phyloP scores from a whole-genome alignment of 2,888 invertebrate genomes.

The Bruchidius siliquastri region DNA sequence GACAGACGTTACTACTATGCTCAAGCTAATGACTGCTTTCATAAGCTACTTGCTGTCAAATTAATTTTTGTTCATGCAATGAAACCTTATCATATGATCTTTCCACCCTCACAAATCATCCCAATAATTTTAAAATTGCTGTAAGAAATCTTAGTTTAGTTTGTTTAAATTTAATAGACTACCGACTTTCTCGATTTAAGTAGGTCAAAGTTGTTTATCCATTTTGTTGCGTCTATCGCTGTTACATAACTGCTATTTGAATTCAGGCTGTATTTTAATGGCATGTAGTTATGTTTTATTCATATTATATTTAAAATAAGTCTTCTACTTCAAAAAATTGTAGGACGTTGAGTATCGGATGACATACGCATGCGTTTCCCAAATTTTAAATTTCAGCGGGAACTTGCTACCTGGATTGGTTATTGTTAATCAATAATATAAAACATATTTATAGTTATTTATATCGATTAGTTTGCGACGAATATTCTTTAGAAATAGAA shows the following conservation, averaged over 20 bases:
- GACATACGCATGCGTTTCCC: constrained; percentile 18
- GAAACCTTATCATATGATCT: neutral
- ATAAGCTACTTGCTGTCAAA: constrained; percentile 38
- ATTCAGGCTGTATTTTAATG: constrained; percentile 25
- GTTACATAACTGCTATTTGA: constrained; percentile 32
- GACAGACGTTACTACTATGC: constrained; percentile 66
- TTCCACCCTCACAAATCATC: neutral
- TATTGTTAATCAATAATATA: neutral
- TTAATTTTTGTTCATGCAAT: neutral
- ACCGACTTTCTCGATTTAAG: constrained; percentile 38
- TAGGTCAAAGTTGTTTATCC: constrained; percentile 40
- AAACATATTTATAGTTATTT: neutral
- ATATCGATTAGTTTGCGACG: neutral
- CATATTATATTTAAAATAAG: constrained; percentile 19
- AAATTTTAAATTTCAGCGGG: constrained; percentile 24
- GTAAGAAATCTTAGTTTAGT: constrained; percentile 8
- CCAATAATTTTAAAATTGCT: neutral
- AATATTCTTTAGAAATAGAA: neutral
- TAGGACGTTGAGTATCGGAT: neutral
- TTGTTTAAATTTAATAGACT: constrained; percentile 16
- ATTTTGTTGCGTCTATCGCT: constrained; percentile 32
- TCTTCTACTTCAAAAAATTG: constrained; percentile 16
- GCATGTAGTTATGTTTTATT: constrained; percentile 23
- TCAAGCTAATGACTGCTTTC: constrained; percentile 65
- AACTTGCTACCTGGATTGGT: constrained; percentile 1